Conservation (phyloP, 2,888 invertebrate genomes). For the Enchytraeus crypticus region DNA sequence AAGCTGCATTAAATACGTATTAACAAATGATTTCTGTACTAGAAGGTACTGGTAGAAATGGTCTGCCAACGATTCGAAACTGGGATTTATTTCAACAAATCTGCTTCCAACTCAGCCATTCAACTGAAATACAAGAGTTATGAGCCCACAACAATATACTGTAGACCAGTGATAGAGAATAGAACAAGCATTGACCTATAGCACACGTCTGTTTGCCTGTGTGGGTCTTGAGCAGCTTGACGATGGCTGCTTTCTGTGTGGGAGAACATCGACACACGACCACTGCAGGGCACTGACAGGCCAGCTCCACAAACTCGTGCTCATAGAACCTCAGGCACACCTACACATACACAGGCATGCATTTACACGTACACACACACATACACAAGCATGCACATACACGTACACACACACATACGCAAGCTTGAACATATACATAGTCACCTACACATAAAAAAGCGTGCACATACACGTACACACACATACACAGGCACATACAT, state of each 20-base stretch:
- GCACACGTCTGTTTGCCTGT: conserved; percentile 54
- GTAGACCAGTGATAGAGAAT: too few relatives aligned
- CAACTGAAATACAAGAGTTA: too few relatives aligned
- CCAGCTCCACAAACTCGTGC: conserved; percentile 65
- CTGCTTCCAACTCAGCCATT: too few relatives aligned
- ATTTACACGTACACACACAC: not conserved
- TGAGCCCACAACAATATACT: too few relatives aligned
- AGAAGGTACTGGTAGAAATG: too few relatives aligned
- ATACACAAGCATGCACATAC: not conserved
- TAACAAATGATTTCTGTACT: too few relatives aligned
- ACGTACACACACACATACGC: not conserved
- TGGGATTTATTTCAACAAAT: too few relatives aligned
- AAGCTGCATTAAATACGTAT: too few relatives aligned
- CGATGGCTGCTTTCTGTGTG: conserved; percentile 64
- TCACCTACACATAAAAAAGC: not conserved
- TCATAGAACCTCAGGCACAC: conserved; percentile 65
- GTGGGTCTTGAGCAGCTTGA: conserved; percentile 59
- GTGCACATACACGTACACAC: not conserved
- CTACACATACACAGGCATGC: conserved; percentile 28
- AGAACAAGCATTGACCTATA: too few relatives aligned
- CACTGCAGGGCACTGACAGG: conserved; percentile 64
- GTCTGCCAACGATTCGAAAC: too few relatives aligned
- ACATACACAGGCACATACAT: not conserved
- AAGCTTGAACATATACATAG: not conserved
- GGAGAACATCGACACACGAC: conserved; percentile 68